phyloP scores from a whole-genome alignment of 2,797 vertebrate species.

The Clarias pachynema region DNA sequence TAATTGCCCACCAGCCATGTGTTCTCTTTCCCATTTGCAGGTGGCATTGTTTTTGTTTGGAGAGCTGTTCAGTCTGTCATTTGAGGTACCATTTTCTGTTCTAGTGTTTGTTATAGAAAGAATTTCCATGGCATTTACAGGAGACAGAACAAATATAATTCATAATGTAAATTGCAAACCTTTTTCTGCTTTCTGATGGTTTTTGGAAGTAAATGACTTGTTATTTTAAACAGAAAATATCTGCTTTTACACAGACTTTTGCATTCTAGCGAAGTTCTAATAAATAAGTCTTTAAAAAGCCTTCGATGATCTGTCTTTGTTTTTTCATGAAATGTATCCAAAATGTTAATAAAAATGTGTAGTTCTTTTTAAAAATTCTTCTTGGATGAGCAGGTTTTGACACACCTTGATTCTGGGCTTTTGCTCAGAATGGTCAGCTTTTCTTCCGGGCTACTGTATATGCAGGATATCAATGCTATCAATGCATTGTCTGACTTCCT shows the following conservation, averaged over 20 bases:
- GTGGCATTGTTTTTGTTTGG: constrained; percentile 26
- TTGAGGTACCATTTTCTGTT: neutral
- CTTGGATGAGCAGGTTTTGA: no score
- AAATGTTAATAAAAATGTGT: no score
- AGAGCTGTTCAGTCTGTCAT: constrained; percentile 6
- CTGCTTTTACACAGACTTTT: neutral
- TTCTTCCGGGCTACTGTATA: neutral
- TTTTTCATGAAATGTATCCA: neutral
- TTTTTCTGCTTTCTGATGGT: neutral
- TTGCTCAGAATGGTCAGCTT: neutral
- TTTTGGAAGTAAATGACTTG: neutral
- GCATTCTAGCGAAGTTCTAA: neutral
- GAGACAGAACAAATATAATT: neutral
- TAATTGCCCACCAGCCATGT: constrained; percentile 20
- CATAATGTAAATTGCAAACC: neutral
- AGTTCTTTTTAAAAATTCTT: neutral
- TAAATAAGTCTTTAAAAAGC: neutral
- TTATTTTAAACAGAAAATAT: neutral
- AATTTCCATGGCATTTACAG: neutral
- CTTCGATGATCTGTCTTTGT: neutral
- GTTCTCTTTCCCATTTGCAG: neutral
- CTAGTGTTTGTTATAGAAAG: neutral
- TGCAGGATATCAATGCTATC: neutral
- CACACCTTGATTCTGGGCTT: neutral
- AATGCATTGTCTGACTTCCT: neutral